phyloP scores from a whole-genome alignment of 2,797 vertebrate species.

The Mionectes olivaceus region DNA sequence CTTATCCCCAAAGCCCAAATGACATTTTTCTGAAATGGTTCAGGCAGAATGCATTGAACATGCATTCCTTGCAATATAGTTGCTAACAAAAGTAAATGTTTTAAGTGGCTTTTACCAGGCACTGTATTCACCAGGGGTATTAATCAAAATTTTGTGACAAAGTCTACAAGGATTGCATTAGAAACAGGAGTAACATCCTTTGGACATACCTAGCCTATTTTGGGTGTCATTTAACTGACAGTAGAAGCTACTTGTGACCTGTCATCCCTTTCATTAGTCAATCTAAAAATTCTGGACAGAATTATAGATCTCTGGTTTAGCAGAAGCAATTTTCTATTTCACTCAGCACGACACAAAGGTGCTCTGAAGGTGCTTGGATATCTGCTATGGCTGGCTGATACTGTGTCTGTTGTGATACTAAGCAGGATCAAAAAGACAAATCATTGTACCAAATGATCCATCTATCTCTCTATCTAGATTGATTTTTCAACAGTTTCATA shows the following conservation, averaged over 20 bases:
- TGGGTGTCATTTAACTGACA: not conserved
- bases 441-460: not conserved
- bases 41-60: conserved; percentile 2
- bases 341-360: not conserved
- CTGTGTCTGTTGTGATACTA: not conserved
- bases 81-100: conserved; percentile 33
- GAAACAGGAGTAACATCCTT: not conserved
- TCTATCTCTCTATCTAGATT: not conserved
- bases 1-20: conserved; percentile 37
- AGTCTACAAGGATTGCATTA: not conserved
- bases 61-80: not conserved
- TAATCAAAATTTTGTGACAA: conserved; percentile 8
- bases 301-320: not conserved
- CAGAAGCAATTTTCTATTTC: not conserved
- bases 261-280: not conserved
- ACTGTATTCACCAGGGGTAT: conserved; percentile 22
- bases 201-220: not conserved
- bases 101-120: not conserved
- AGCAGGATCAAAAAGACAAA: not conserved
- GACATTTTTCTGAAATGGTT: conserved; percentile 31
- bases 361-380: not conserved
- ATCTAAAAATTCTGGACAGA: not conserved
- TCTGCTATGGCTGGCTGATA: not conserved
- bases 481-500: not conserved
- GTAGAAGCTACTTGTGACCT: not conserved